Evolutionary conservation across 1,140 invertebrate genomes (phyloP), one percentile per base, ranked within the genome.

Genomic region (Drosophila dunni): DNA sequence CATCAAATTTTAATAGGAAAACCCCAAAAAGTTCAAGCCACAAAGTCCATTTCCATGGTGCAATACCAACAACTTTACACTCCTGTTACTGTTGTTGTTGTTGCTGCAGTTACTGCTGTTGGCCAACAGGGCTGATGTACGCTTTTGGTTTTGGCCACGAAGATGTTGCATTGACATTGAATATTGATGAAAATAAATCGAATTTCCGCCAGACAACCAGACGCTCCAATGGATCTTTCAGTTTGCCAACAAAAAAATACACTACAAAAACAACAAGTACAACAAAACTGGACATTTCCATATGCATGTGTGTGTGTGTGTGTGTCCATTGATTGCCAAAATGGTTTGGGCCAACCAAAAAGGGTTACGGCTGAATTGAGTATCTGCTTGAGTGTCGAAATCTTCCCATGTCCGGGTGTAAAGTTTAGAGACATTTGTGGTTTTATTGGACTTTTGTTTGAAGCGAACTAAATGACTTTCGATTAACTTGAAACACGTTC

Each of bases 151-250:
- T 79, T 83, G 68, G 76, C 82, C 82, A 83, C 75, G 71, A 86
- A 86, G 82, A 86, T 88, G 82, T 88, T 88, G 80, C 84, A 88
- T 84, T 88, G 84, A 89, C 84, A 88, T 88, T 88, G 84, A 89
- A 88, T 88, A 88, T 88, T 88, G 84, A 88, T 88, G 84, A 89
- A 88, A 88, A 88, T 89, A 88, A 88, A 88, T 88, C 84, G 84
- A 88, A 89, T 88, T 88, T 88, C 84, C 84, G 84, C 75, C 61
- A 63, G 61, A 63, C 61, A 63, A 48, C 17, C 46, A 48, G 46
- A 40, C 46, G 15, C 15, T 45, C 73, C 69, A 33, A 69, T 54
- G 40, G 66, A 62, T 69, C 48, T 54, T n/a, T 13, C 24, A 54
- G 58, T 40, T 58, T 44, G 48, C 38, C 63, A 48, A 44, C 6